These are phyloP conservation scores for Setipinna tenuifilis DNA, from an alignment of 2,797 vertebrate genomes.

Conservation along the genomic window DNA sequence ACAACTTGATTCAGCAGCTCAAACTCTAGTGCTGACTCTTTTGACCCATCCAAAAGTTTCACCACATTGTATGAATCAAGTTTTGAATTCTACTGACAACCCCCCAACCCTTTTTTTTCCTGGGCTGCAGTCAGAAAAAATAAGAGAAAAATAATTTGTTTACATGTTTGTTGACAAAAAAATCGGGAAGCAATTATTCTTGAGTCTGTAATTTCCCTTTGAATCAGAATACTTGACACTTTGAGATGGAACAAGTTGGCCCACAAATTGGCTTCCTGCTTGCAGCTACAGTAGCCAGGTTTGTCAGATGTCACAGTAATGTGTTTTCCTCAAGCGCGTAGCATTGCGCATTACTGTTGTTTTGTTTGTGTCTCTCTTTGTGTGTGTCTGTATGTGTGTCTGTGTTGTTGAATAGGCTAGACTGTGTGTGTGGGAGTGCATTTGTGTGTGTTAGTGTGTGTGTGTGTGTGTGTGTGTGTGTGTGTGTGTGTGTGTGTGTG, in stretches of 20 bases:
- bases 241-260: neutral
- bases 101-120: neutral
- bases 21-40: neutral
- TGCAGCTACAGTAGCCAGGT: neutral
- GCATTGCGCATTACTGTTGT: conserved; percentile 21
- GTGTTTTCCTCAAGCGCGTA: neutral
- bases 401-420: neutral
- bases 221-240: neutral
- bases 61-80: neutral
- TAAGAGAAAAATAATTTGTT: neutral
- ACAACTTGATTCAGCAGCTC: neutral
- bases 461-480: neutral
- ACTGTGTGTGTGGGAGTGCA: neutral
- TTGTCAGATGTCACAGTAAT: neutral
- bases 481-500: neutral
- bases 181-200: conserved; percentile 1
- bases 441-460: neutral
- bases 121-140: neutral
- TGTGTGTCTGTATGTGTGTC: no score
- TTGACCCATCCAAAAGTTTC: neutral
- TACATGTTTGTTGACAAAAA: neutral
- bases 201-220: neutral
- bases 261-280: neutral
- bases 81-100: neutral
- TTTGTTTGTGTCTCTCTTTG: conserved; percentile 9